Base-by-base conservation (phyloP, 2,797 vertebrate genomes). In the Cyprinella venusta region DNA sequence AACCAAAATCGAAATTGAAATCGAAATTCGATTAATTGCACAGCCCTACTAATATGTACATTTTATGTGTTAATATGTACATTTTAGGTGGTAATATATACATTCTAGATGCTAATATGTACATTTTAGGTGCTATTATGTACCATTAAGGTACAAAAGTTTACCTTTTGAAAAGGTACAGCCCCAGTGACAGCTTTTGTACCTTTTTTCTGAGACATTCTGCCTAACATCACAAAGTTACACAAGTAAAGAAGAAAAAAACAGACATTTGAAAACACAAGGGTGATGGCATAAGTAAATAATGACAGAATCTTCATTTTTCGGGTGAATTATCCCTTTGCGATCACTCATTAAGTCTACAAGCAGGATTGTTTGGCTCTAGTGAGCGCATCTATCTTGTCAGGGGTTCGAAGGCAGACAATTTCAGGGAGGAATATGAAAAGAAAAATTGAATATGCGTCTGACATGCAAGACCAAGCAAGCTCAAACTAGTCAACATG, bases 401-500 rank as follows among this genome's bases (percentile, higher is more conserved):
- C 18, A 15, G 26, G 19, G 8, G 40, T 21, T n/a, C 61, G 7
- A 65, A 65, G 12, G 59, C 26, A 33, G 6, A 80, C 38, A 33
- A 71, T n/a, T 80, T 71, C 26, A 80, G 38, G 19, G 21, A 56
- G 18, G 19, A 80, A 71, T 80, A 71, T 21, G 13, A 5, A n/a
- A 33, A n/a, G 38, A 71, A 61, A 70, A 61, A 71, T 4, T 7
- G 2, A 80, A 45, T 48, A 45, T 56, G 42, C 8, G 8, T n/a
- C 26, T 48, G 54, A 21, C 24, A 80, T 33, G 54, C 52, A 71
- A 61, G 24, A 61, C 65, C 18, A 19, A 59, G 50, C 78, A 70
- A 70, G 24, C 67, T 63, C 54, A 71, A 71, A 71, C 24, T 67
- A 12, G 63, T 67, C 19, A 36, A 48, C 52, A 42, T 26, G 2